phyloP scores from a whole-genome alignment of 2,113 vertebrate species.

The Etheostoma cragini region DNA sequence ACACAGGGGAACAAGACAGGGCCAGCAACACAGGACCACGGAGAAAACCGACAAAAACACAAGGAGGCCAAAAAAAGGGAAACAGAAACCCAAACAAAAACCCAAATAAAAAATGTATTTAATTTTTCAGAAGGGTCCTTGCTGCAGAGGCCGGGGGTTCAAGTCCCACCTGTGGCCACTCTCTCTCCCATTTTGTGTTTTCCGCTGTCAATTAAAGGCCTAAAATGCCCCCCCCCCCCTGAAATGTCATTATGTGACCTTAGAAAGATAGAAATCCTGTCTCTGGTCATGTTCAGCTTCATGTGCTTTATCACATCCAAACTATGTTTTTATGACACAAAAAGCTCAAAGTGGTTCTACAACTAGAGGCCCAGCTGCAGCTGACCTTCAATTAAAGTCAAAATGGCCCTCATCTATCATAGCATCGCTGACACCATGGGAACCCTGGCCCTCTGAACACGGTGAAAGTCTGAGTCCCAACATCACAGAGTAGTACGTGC shows the following conservation, averaged over 20 bases:
- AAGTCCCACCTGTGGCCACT: no score
- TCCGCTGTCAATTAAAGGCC: no score
- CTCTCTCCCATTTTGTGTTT: no score
- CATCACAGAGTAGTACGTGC: background rate
- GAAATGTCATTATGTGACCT: background rate
- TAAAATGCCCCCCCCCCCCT: no score
- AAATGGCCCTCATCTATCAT: constrained; percentile 54
- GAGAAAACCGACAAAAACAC: no score
- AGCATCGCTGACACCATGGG: constrained; percentile 32
- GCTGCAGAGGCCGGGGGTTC: no score
- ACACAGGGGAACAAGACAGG: no score
- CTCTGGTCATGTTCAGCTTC: background rate
- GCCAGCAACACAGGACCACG: no score
- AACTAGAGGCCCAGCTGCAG: constrained; percentile 24
- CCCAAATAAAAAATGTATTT: no score
- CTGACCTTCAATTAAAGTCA: constrained; percentile 65
- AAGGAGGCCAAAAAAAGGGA: no score
- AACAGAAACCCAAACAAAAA: no score
- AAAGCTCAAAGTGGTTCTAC: constrained; percentile 40
- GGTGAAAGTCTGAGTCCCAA: background rate
- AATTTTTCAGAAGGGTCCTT: no score
- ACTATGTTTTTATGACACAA: constrained; percentile 32
- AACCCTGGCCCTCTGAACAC: constrained; percentile 7
- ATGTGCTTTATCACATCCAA: background rate
- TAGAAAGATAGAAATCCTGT: background rate